These are phyloP conservation scores for Ectropis grisescens DNA, from an alignment of 1,140 invertebrate genomes.

Conservation along the genomic window DNA sequence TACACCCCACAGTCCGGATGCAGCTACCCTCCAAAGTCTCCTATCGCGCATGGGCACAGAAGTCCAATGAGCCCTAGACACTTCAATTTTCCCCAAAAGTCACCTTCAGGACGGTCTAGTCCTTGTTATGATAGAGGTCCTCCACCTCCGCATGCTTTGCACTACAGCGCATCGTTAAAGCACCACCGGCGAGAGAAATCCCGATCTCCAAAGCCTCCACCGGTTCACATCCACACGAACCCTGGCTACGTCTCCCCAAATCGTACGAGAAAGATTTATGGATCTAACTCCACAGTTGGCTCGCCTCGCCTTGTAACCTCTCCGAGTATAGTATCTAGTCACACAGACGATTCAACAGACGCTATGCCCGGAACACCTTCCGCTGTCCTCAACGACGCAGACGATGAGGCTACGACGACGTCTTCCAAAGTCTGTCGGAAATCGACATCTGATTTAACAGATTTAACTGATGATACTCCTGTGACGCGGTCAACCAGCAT, in stretches of 20 bases:
- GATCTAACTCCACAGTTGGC: slow-evolving; percentile 57
- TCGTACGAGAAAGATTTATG: slow-evolving; percentile 49
- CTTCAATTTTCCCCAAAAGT: slow-evolving; percentile 59
- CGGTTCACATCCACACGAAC: slow-evolving; percentile 66
- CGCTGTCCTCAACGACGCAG: slow-evolving; percentile 43
- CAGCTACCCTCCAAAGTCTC: slow-evolving; percentile 62
- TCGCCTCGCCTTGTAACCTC: slow-evolving; percentile 56
- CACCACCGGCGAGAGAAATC: slow-evolving; percentile 51
- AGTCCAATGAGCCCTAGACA: slow-evolving; percentile 64
- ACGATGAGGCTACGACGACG: slow-evolving; percentile 43
- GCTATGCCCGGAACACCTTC: slow-evolving; percentile 45
- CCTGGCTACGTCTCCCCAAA: slow-evolving; percentile 67
- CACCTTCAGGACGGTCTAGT: slow-evolving; percentile 42
- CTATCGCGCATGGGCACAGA: slow-evolving; percentile 46
- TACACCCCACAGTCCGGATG: slow-evolving; percentile 66
- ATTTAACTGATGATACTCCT: slow-evolving; percentile 73
- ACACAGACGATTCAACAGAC: slow-evolving; percentile 56
- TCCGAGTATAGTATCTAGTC: slow-evolving; percentile 61
- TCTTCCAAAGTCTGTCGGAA: slow-evolving; percentile 71
- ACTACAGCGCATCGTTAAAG: slow-evolving; percentile 51
- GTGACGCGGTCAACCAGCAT: slow-evolving; percentile 74
- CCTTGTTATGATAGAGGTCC: slow-evolving; percentile 39
- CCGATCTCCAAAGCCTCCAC: slow-evolving; percentile 55
- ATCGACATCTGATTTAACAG: slow-evolving; percentile 82
- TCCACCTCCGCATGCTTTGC: slow-evolving; percentile 30